Conservation (phyloP, 1,140 invertebrate genomes). For the Aradophagus sp. region DNA sequence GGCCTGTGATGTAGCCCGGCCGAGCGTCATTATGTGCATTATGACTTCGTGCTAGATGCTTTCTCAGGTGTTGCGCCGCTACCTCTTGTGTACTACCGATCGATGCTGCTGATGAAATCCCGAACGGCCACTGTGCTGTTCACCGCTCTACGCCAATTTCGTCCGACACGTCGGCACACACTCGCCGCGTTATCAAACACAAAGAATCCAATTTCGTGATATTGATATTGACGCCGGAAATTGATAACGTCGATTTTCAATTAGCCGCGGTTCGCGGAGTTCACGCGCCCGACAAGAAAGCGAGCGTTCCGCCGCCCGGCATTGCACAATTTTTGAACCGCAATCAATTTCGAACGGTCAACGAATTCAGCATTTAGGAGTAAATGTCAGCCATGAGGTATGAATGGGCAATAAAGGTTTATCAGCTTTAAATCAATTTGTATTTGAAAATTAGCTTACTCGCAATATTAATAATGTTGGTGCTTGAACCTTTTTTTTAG, state of each 20-base stretch:
- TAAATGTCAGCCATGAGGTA: too few species aligned
- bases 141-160: conserved; percentile 45
- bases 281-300: too few species aligned
- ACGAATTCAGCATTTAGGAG: too few species aligned
- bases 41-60: conserved; percentile 67
- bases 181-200: conserved; percentile 12
- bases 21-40: conserved; percentile 69
- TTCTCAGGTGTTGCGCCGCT: conserved; percentile 60
- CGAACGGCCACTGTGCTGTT: conserved; percentile 52
- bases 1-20: conserved; percentile 64
- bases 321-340: too few species aligned
- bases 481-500: too few species aligned
- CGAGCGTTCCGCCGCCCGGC: too few species aligned
- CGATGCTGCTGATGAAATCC: conserved; percentile 46
- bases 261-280: too few species aligned
- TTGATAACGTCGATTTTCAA: conserved; percentile 5
- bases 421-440: too few species aligned
- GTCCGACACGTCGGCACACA: conserved; percentile 18
- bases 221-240: conserved; percentile 5
- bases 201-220: conserved; percentile 15
- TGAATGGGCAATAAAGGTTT: too few species aligned
- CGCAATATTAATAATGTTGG: too few species aligned
- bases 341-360: too few species aligned
- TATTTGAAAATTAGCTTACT: too few species aligned
- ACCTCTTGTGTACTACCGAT: conserved; percentile 55